These are phyloP conservation scores for Chloroclysta siterata DNA, from an alignment of 2,888 invertebrate species.

Conservation along the genomic window DNA sequence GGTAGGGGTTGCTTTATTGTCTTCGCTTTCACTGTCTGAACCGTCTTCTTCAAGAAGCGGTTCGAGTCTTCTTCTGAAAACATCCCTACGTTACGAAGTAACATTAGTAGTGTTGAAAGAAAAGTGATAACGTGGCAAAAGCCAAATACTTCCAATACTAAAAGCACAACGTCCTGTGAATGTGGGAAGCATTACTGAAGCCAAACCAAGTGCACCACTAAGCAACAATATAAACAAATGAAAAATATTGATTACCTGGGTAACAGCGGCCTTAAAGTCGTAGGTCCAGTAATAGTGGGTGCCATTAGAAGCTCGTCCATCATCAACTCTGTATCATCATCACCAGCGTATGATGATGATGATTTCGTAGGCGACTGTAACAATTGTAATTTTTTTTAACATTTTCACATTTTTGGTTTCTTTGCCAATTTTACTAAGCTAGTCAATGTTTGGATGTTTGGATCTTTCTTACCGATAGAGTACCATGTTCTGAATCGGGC, in stretches of 20 bases:
- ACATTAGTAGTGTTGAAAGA: conserved; percentile 46
- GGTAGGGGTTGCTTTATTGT: conserved; percentile 78
- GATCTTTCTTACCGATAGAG: conserved; percentile 83
- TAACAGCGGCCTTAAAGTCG: conserved; percentile 87
- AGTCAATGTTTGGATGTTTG: too few relatives aligned
- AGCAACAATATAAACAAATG: conserved; percentile 6
- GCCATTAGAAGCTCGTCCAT: conserved; percentile 93
- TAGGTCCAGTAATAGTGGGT: conserved; percentile 90
- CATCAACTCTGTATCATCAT: conserved; percentile 92
- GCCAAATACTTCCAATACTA: conserved; percentile 25
- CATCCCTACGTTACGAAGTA: conserved; percentile 67
- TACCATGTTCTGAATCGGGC: conserved; percentile 88
- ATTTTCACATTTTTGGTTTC: not conserved
- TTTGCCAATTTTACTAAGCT: too few relatives aligned
- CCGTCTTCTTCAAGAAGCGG: conserved; percentile 93
- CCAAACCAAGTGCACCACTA: conserved; percentile 13
- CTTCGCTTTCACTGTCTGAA: conserved; percentile 86
- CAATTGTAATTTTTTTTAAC: conserved; percentile 20
- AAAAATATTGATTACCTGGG: conserved; percentile 81
- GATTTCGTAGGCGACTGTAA: conserved; percentile 87
- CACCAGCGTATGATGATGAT: conserved; percentile 87
- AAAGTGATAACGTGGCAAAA: conserved; percentile 17
- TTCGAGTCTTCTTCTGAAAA: conserved; percentile 90
- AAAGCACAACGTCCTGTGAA: conserved; percentile 24
- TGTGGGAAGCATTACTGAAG: conserved; percentile 34